These are phyloP conservation scores for Notolepis coatsorum DNA, from an alignment of 2,797 vertebrate genomes.

Conservation along the genomic window DNA sequence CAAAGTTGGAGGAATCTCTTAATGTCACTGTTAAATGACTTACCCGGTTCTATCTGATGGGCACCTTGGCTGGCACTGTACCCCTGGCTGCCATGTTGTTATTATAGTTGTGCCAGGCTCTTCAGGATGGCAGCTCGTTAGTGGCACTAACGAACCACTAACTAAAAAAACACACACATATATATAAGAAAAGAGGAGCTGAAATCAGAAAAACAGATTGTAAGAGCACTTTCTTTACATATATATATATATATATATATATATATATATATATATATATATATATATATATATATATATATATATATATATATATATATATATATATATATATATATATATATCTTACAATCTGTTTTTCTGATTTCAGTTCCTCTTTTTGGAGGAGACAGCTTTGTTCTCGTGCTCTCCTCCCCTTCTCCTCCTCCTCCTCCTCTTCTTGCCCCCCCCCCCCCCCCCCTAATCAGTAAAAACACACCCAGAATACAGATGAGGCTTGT, in stretches of 20 bases:
- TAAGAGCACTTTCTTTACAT: too few species aligned
- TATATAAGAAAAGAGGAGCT: conserved; percentile 11
- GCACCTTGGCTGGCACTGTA: conserved; percentile 24
- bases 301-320: too few species aligned
- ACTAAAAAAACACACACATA: conserved; percentile 36
- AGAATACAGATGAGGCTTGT: conserved; percentile 59
- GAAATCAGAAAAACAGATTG: conserved; percentile 3
- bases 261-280: too few species aligned
- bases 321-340: too few species aligned
- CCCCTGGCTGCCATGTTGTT: conserved; percentile 42
- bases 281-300: too few species aligned
- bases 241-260: too few species aligned
- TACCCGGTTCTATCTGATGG: conserved; percentile 14
- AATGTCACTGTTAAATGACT: background rate
- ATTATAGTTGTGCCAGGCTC: conserved; percentile 63
- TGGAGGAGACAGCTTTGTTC: background rate
- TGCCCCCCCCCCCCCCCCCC: conserved; percentile 42
- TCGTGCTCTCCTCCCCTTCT: conserved; percentile 27
- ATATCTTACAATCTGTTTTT: conserved; percentile 54
- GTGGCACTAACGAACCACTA: conserved; percentile 59
- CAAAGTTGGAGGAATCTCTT: conserved; percentile 28
- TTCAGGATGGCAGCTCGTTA: conserved; percentile 60
- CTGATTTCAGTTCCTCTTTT: conserved; percentile 42
- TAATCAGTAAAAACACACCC: conserved; percentile 53
- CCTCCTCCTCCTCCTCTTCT: too few species aligned